Base-by-base conservation (phyloP, 2,888 invertebrate species). In the Saturnia japonica region DNA sequence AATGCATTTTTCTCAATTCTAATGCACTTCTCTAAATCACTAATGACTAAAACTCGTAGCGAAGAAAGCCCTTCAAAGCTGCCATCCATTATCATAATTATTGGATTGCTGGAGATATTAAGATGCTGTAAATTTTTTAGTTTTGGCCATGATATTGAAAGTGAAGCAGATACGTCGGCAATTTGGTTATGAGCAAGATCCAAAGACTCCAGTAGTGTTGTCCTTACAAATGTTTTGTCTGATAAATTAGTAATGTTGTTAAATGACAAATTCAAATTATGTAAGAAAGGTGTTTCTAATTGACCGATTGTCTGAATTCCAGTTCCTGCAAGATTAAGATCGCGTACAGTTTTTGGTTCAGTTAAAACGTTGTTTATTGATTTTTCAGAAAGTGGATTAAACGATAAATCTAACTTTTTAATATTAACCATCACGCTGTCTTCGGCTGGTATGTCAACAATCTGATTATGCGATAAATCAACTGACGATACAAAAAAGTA, bases 371-470 rank as follows among this genome's bases (percentile, higher is more conserved):
- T 97, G 67, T 90, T 95, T 0, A 98, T 94, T 0, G 98, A 96
- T 78, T 96, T 96, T 70, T 95, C 94, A 1, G 96, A 96, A 1
- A 98, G 86, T 0, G 98, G 97, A 93, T 98, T 98, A 76, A 96
- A 97, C 2, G 97, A 97, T 14, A 98, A 90, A 88, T 98, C 98
- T 12, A 98, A 91, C 75, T 96, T 95, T 84, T 98, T 98, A 6
- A 98, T 96, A 82, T 97, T 98, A 0, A 97, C 97, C 95, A 98
- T 96, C 1, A 97, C 96, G 80, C 96, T 97, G 71, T 98, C 97
- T 83, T 98, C 98, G 0, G 96, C 95, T 19, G 97, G 97, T 71
- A 98, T 96, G 70, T 97, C 96, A 25, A 95, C 94, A 64, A 98
- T 95, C 78, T 95, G 95, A 83, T 98, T 98, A 70, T 95, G 91